These are phyloP conservation scores for Microtus richardsoni DNA, from an alignment of 2,113 vertebrate species.

Conservation along the genomic window DNA sequence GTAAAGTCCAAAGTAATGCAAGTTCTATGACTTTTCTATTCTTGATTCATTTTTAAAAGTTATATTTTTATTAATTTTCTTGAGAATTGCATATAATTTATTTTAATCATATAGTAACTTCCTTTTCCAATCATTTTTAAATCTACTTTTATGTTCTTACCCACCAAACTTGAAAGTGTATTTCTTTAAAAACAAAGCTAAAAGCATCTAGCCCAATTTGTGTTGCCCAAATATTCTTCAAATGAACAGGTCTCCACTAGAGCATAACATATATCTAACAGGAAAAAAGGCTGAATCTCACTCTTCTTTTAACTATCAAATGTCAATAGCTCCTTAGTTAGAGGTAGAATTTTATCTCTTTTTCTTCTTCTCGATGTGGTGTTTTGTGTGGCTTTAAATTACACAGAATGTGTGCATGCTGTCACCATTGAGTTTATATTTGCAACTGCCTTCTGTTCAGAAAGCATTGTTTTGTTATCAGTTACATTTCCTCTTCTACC, in stretches of 20 bases:
- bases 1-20: background rate
- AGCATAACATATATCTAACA: background rate
- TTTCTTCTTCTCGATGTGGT: no score
- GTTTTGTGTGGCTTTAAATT: background rate
- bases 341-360: background rate
- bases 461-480: background rate
- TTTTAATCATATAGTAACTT: background rate
- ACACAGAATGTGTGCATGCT: background rate
- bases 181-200: background rate
- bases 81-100: background rate
- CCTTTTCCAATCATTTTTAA: background rate
- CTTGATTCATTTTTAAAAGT: background rate
- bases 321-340: background rate
- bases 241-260: background rate
- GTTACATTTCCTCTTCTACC: fast-evolving
- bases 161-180: background rate
- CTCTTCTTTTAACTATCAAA: background rate
- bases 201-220: background rate
- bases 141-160: background rate
- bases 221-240: background rate
- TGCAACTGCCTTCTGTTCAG: background rate
- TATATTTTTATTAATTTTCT: background rate
- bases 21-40: background rate
- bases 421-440: background rate
- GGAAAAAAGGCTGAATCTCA: background rate